Evolutionary conservation across 2,888 invertebrate genomes (phyloP).

Genomic region (Hydraecia micacea): DNA sequence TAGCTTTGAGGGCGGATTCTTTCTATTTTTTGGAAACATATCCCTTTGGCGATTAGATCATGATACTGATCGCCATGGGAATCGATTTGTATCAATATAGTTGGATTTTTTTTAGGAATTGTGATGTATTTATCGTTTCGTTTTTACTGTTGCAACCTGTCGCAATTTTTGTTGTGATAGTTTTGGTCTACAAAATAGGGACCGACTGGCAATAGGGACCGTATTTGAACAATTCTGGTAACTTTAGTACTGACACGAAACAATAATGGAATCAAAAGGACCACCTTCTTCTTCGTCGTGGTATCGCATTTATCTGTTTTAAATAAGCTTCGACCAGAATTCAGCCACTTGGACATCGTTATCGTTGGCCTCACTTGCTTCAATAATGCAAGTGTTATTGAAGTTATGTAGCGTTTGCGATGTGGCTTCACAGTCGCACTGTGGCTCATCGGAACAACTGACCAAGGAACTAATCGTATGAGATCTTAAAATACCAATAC

Average conservation of each 20-base stretch:
- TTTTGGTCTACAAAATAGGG: background rate
- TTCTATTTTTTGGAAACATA: conserved; percentile 53
- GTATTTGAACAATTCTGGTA: background rate
- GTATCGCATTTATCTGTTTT: background rate
- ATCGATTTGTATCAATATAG: conserved; percentile 5
- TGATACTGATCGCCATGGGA: conserved; percentile 57
- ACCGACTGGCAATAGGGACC: background rate
- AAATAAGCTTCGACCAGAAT: too few relatives aligned
- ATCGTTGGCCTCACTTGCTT: background rate
- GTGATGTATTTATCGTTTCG: background rate
- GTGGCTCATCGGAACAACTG: background rate
- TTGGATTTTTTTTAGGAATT: background rate
- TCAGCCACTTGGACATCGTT: too few relatives aligned
- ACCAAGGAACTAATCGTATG: background rate
- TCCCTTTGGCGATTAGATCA: conserved; percentile 54
- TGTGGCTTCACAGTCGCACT: background rate
- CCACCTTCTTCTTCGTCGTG: background rate
- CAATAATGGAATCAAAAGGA: background rate
- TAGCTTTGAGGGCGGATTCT: conserved; percentile 37
- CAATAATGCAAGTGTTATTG: too few relatives aligned
- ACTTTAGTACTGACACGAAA: background rate
- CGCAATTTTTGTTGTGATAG: background rate
- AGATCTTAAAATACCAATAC: background rate
- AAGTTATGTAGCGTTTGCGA: background rate
- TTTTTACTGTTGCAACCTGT: conserved; percentile 42